Evolutionary conservation across 2,888 invertebrate genomes (phyloP).

Genomic region (Eudiplozoon nipponicum): DNA sequence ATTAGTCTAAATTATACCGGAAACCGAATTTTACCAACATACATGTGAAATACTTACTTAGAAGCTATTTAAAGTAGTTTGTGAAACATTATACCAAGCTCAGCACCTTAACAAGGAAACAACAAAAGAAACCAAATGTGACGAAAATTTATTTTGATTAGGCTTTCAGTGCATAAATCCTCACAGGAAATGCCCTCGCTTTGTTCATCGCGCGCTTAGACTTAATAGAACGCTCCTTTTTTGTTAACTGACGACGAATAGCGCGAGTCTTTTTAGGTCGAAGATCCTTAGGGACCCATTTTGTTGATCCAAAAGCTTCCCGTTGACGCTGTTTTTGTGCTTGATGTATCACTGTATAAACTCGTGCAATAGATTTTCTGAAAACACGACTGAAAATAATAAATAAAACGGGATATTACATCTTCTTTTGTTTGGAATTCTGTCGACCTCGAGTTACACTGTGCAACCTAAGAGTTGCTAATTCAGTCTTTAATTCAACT

Average conservation of each 20-base stretch:
- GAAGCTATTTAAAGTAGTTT: too few relatives aligned
- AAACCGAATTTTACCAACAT: too few relatives aligned
- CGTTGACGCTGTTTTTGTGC: slow-evolving; percentile 87
- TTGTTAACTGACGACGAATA: slow-evolving; percentile 55
- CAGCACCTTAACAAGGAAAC: too few relatives aligned
- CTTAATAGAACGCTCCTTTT: slow-evolving; percentile 49
- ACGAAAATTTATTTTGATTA: slow-evolving; percentile 31
- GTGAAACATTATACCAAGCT: too few relatives aligned
- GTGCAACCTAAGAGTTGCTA: slow-evolving; percentile 64
- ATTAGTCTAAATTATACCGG: too few relatives aligned
- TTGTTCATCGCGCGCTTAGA: slow-evolving; percentile 61
- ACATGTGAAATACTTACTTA: too few relatives aligned
- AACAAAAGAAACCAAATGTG: too few relatives aligned
- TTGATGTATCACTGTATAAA: slow-evolving; percentile 83
- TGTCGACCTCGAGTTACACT: slow-evolving; percentile 91
- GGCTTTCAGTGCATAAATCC: slow-evolving; percentile 77
- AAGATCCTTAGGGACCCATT: slow-evolving; percentile 78
- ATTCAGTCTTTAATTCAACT: slow-evolving; percentile 31
- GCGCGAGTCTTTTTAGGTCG: slow-evolving; percentile 84
- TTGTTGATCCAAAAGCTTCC: slow-evolving; percentile 62
- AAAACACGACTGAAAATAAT: slow-evolving; percentile 46
- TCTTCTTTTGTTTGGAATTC: slow-evolving; percentile 83
- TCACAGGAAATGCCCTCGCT: slow-evolving; percentile 49
- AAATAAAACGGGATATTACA: slow-evolving; percentile 38
- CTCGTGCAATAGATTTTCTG: slow-evolving; percentile 79